These are phyloP conservation scores for Condylura cristata DNA, from an alignment of 2,113 vertebrate species.

Conservation along the genomic window DNA sequence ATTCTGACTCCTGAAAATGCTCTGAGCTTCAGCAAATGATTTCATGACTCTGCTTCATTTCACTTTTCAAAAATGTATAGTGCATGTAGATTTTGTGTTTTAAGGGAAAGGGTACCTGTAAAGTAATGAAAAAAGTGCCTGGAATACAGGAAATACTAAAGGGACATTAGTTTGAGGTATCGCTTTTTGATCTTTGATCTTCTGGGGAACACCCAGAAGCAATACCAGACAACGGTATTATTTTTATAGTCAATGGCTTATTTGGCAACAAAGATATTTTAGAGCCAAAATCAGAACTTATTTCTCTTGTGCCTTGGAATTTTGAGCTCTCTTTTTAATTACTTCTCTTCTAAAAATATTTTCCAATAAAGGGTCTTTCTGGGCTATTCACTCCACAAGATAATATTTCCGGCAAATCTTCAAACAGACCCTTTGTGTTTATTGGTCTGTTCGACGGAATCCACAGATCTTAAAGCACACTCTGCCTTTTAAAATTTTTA, in stretches of 20 bases:
- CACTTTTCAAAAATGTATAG: neutral
- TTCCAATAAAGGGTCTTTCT: neutral
- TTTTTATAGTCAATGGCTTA: neutral
- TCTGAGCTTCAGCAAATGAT: neutral
- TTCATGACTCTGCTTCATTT: neutral
- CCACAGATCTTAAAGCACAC: neutral
- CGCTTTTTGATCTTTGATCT: neutral
- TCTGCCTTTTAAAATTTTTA: neutral
- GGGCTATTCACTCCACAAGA: neutral
- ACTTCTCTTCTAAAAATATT: neutral
- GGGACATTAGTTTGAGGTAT: neutral
- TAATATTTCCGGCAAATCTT: neutral
- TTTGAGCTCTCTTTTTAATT: conserved; percentile 1
- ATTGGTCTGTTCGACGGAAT: neutral
- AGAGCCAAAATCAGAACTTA: neutral
- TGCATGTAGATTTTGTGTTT: neutral
- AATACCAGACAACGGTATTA: neutral
- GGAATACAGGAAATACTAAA: neutral
- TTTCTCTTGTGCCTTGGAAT: neutral
- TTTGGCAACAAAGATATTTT: neutral
- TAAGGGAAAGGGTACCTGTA: conserved; percentile 26
- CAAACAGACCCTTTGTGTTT: neutral
- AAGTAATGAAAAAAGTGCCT: neutral
- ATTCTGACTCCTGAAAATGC: neutral
- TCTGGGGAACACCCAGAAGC: neutral